Evolutionary conservation across 2,797 vertebrate genomes (phyloP), one percentile per base, ranked within the genome.

Genomic region (Anabas testudineus): DNA sequence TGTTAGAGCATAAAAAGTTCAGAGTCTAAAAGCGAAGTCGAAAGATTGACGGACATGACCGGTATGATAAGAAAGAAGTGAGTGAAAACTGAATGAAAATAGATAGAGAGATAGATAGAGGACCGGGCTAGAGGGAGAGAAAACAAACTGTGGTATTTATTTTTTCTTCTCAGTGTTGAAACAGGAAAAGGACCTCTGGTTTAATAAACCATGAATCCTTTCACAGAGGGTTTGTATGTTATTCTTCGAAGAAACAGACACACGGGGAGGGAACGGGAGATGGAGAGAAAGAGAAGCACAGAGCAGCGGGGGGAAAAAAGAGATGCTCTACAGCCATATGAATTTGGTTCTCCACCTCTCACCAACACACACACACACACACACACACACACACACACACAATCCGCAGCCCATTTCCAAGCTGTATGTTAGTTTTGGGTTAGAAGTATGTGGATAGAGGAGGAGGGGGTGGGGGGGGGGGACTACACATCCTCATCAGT

Each of bases 191-290:
- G 94, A 95, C 94, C 91, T 94, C 94, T 92, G 90, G 87, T 94
- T 95, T 95, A 96, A 96, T 96, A 97, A 96, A 95, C 94, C 95
- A 94, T 95, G 95, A 96, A 96, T 97, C 95, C 94, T 95, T 95
- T 95, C 93, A 90, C 92, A 95, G 93, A 93, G 93, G 89, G 92
- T 89, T 93, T 96, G 94, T 96, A 93, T 96, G 93, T 96, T 95
- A 93, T 92, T 93, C 94, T 95, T 93, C 69, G 37, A 80, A 87
- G 92, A 88, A 91, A 89, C 78, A 88, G 90, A 92, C 91, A 91
- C 7, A 82, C 67, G 81, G 76, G 65, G 86, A 88, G 74, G 53
- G 83, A 76, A 69, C 36, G 74, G 48, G 68, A 73, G 77, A 74
- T 49, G 37, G 71, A 72, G 71, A 66, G 57, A 78, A 55, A 69